Conservation (phyloP, 2,113 vertebrate species). For the Puffinus mauretanicus region DNA sequence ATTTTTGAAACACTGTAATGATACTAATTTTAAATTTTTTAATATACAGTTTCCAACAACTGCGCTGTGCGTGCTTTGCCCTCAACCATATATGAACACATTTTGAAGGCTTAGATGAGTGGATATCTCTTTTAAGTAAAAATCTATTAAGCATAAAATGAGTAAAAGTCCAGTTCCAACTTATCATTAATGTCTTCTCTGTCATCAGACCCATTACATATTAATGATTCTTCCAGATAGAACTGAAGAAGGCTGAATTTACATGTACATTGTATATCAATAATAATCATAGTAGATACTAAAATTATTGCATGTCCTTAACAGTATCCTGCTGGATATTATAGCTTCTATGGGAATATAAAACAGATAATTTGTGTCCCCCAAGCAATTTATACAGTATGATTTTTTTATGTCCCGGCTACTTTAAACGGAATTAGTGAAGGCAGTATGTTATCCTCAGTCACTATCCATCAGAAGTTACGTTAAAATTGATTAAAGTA, state of each 20-base stretch:
- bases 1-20: background rate
- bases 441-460: slow-evolving; percentile 30
- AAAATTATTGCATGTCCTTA: background rate
- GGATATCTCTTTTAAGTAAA: background rate
- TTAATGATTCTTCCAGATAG: background rate
- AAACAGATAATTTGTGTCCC: slow-evolving; percentile 47
- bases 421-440: slow-evolving; percentile 54
- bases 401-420: slow-evolving; percentile 10
- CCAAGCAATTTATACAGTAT: slow-evolving; percentile 26
- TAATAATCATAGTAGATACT: background rate
- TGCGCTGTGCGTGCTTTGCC: background rate
- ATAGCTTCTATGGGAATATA: background rate
- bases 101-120: background rate
- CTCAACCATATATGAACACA: background rate
- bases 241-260: background rate
- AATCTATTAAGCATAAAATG: background rate
- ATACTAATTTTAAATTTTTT: background rate
- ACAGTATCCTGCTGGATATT: background rate
- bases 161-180: background rate
- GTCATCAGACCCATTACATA: background rate
- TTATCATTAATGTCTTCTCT: background rate
- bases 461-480: slow-evolving; percentile 58
- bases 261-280: background rate
- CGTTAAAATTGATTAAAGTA: slow-evolving; percentile 66
- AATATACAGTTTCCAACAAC: background rate